Evolutionary conservation across 2,797 vertebrate species (phyloP), one percentile per base, ranked within the genome.

Genomic region (Tarsius wallacei): DNA sequence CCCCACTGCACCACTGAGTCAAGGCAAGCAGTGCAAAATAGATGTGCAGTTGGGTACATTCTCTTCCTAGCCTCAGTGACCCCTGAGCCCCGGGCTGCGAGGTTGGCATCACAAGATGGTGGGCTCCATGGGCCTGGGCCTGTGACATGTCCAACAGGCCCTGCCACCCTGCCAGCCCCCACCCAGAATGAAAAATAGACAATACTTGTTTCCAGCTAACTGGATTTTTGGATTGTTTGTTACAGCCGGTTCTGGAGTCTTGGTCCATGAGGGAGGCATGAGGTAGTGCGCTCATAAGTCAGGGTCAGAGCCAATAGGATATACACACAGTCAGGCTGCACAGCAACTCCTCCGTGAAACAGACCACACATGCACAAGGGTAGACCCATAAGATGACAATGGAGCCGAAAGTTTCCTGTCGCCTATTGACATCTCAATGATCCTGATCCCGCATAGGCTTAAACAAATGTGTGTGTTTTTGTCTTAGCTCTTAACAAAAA

Each of bases 131-230:
- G 15, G n/a, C 64, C 64, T 33, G 64, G 66, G 8, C 14, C 47
- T 28, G 47, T 49, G 73, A 19, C 73, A 15, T 4, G 1, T 4
- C 14, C 17, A 49, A 14, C 26, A 17, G 26, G 15, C 70, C 36
- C 36, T 21, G 11, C 21, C 13, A 12, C 21, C 21, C 5, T 4
- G 0, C 14, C 71, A 2, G 14, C 42, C 42, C 42, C 42, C 42
- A 42, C 42, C 42, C 7, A 42, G 42, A 28, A 26, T 28, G 7
- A 8, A 24, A 16, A 49, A 10, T 10, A 28, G 42, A 74, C 71
- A 7, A 47, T 15, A 8, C 2, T 15, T 2, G 47, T 7, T 17
- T 49, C 15, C 1, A 3, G 2, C 26, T 0, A 7, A 24, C 16
- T 28, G 9, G 71, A 31, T 17, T 49, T 26, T 26, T 13, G 26